phyloP scores from a whole-genome alignment of 2,113 vertebrate species.

The Triplophysa rosa region DNA sequence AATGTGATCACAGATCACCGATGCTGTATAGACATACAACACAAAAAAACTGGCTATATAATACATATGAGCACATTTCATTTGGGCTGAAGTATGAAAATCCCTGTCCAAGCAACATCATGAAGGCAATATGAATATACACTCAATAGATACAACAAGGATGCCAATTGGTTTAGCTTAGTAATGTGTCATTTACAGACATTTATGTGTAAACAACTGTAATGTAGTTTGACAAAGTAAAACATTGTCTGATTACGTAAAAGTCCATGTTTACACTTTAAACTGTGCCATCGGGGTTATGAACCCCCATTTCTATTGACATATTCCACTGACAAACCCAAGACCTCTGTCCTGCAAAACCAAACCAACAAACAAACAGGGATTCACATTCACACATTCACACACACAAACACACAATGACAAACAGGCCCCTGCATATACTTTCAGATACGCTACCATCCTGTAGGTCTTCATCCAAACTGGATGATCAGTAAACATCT shows the following conservation, averaged over 20 bases:
- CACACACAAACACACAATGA: neutral
- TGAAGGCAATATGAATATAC: slow-evolving; percentile 50
- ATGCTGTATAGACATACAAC: slow-evolving; percentile 40
- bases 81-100: slow-evolving; percentile 30
- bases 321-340: slow-evolving; percentile 6
- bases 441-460: neutral
- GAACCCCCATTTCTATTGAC: slow-evolving; percentile 5
- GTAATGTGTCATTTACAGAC: slow-evolving; percentile 13
- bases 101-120: slow-evolving; percentile 38
- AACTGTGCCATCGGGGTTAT: neutral
- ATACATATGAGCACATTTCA: slow-evolving; percentile 36
- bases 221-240: neutral
- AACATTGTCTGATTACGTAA: neutral
- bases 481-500: neutral
- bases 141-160: slow-evolving; percentile 35
- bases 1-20: neutral
- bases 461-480: neutral
- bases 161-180: slow-evolving; percentile 14
- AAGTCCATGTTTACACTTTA: neutral
- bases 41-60: slow-evolving; percentile 42
- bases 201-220: neutral
- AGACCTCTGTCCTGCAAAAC: neutral
- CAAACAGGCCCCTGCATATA: neutral
- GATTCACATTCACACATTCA: neutral
- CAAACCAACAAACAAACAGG: neutral